A percentile compares a stretch with the other conserved stretches of the same genome.
Evolutionary conservation across 2,797 vertebrate species (phyloP).

Genomic region (Pantherophis vulpinus): DNA sequence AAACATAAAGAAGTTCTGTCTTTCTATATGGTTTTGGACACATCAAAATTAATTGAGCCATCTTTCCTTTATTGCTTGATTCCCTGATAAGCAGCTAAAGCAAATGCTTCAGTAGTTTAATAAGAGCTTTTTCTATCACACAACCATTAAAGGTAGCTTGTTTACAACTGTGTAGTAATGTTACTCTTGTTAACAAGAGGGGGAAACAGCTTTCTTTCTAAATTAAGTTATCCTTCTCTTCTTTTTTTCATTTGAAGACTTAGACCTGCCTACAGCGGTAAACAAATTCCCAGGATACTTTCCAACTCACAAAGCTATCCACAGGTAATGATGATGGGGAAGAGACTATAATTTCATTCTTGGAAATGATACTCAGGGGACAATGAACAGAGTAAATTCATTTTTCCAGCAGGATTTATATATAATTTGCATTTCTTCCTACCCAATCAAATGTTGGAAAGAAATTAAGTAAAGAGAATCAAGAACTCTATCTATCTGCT

Average conservation of each 20-base stretch:
- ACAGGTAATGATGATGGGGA: background rate
- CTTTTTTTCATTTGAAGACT: background rate
- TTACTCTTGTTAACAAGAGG: background rate
- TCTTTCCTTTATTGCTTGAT: background rate
- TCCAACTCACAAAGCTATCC: background rate
- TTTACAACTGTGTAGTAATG: background rate
- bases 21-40: background rate
- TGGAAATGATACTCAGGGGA: background rate
- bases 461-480: background rate
- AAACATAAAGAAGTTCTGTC: background rate
- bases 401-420: background rate
- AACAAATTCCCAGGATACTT: background rate
- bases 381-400: background rate
- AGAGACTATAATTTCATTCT: background rate
- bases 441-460: background rate
- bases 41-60: background rate
- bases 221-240: background rate
- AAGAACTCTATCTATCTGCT: background rate
- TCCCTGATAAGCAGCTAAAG: background rate
- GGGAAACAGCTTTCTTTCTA: background rate
- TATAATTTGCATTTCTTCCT: background rate
- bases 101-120: background rate
- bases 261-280: background rate
- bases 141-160: background rate
- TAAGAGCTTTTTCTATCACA: background rate